phyloP scores from a whole-genome alignment of 2,888 invertebrate species.

The Pandemis heparana region DNA sequence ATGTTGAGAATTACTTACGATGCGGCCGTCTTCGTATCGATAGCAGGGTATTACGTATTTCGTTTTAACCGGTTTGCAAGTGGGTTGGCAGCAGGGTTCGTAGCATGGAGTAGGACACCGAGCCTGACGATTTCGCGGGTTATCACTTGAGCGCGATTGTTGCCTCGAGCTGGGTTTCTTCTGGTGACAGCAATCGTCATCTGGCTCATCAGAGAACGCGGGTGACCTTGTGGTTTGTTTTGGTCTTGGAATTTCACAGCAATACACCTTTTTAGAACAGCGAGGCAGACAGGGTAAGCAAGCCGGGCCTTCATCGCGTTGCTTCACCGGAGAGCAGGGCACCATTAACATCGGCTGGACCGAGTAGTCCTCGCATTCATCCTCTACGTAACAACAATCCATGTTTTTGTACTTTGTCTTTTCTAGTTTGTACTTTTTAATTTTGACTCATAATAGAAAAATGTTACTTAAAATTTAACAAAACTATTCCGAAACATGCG shows the following conservation, averaged over 20 bases:
- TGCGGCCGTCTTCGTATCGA: conserved; percentile 79
- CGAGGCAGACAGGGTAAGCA: conserved; percentile 66
- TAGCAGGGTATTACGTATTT: conserved; percentile 81
- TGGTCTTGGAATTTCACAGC: conserved; percentile 55
- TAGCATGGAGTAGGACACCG: conserved; percentile 37
- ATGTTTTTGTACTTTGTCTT: conserved; percentile 58
- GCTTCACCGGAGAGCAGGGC: conserved; percentile 54
- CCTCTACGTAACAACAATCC: conserved; percentile 59
- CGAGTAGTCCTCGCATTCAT: conserved; percentile 60
- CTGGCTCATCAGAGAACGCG: conserved; percentile 34
- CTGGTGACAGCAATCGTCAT: conserved; percentile 17
- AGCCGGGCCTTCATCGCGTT: conserved; percentile 54
- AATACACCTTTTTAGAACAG: conserved; percentile 60
- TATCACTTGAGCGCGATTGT: conserved; percentile 43
- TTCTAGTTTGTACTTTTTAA: conserved; percentile 46
- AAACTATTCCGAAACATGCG: conserved; percentile 49
- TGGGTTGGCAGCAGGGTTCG: conserved; percentile 47
- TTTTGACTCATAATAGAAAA: conserved; percentile 49
- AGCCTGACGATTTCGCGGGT: conserved; percentile 36
- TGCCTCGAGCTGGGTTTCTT: conserved; percentile 37
- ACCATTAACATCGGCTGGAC: conserved; percentile 66
- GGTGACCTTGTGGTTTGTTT: conserved; percentile 39
- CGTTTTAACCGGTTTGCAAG: conserved; percentile 64
- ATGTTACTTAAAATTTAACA: conserved; percentile 48
- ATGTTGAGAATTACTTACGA: conserved; percentile 65